Evolutionary conservation across 2,797 vertebrate genomes (phyloP).

Genomic region (Periophthalmus magnuspinnatus): DNA sequence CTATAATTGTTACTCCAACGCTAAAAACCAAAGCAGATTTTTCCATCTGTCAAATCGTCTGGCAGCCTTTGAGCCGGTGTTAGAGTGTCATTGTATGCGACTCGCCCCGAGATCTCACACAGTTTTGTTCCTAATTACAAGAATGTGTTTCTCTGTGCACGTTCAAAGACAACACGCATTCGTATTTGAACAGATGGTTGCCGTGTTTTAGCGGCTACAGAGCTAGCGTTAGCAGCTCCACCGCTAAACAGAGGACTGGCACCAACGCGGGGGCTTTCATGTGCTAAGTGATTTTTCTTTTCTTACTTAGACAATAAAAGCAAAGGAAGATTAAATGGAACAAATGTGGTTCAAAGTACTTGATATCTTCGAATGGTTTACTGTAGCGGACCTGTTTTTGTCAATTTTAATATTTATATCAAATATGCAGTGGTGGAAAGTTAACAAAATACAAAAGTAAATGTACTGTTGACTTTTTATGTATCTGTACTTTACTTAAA

Average conservation of each 20-base stretch:
- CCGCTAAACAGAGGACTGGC: background rate
- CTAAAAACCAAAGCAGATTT: background rate
- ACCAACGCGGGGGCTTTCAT: constrained; percentile 2
- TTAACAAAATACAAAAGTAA: too few species aligned
- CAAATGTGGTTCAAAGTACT: background rate
- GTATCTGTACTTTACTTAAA: too few species aligned
- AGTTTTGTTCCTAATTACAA: constrained; percentile 67
- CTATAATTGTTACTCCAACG: background rate
- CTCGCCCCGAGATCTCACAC: constrained; percentile 42
- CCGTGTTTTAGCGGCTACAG: constrained; percentile 28
- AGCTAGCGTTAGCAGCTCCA: background rate
- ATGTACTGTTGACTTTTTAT: too few species aligned
- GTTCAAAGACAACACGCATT: constrained; percentile 36
- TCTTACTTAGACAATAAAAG: constrained; percentile 8
- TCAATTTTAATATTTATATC: too few species aligned
- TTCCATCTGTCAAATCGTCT: constrained; percentile 15
- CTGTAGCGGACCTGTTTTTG: too few species aligned
- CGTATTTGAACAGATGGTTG: constrained; percentile 71
- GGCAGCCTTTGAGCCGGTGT: constrained; percentile 44
- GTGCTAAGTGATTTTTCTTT: constrained; percentile 9
- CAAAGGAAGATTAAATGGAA: background rate
- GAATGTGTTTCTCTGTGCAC: constrained; percentile 61
- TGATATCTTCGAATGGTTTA: constrained; percentile 29
- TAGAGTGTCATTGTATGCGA: constrained; percentile 40
- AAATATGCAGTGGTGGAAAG: too few species aligned